phyloP scores from a whole-genome alignment of 1,140 invertebrate species.

The Solen grandis region DNA sequence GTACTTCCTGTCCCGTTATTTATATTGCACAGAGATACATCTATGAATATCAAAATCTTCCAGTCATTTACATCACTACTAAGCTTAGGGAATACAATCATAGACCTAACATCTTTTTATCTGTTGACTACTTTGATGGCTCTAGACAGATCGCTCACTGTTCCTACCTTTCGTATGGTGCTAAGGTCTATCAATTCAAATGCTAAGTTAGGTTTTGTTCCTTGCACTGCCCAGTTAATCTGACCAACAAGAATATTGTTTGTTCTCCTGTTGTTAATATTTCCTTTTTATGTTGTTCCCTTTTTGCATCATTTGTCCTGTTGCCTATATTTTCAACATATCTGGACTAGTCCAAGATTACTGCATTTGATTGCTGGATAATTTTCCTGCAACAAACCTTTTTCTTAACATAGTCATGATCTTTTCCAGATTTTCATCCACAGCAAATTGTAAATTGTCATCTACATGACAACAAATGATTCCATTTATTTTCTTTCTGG shows the following conservation, averaged over 20 bases:
- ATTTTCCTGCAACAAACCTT: too few species aligned
- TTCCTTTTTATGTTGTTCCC: too few species aligned
- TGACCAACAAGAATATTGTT: constrained; percentile 23
- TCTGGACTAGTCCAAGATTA: constrained; percentile 16
- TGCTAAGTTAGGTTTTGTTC: constrained; percentile 34
- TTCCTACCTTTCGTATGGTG: constrained; percentile 24
- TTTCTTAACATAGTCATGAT: too few species aligned
- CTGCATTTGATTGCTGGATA: neutral
- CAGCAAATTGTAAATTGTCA: constrained; percentile 36
- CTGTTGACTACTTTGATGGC: constrained; percentile 28
- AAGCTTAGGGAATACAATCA: constrained; percentile 5
- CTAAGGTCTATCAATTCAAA: constrained; percentile 31
- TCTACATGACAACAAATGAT: too few species aligned
- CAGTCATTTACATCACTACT: constrained; percentile 4
- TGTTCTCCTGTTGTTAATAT: constrained; percentile 28
- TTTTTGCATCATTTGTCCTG: constrained; percentile 3
- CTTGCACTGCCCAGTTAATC: constrained; percentile 44
- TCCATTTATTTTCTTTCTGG: too few species aligned
- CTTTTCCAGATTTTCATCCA: too few species aligned
- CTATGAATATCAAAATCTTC: constrained; percentile 37
- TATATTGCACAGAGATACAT: constrained; percentile 54
- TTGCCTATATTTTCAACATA: too few species aligned
- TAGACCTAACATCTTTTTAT: constrained; percentile 25
- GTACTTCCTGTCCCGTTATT: constrained; percentile 46
- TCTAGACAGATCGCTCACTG: too few species aligned